These are phyloP conservation scores for Hoplodrina ambigua DNA, from an alignment of 2,888 invertebrate genomes.

Conservation along the genomic window DNA sequence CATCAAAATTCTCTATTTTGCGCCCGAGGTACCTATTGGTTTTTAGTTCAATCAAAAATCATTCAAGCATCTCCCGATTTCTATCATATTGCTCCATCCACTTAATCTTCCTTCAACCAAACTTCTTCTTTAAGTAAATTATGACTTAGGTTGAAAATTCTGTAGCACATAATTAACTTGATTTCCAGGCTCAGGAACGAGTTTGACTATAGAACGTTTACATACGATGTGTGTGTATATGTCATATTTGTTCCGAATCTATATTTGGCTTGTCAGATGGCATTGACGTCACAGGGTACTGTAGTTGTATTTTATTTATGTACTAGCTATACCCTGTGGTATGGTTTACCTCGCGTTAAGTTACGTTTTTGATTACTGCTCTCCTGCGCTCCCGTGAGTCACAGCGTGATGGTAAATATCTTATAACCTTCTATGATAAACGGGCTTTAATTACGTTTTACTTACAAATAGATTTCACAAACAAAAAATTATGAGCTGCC, in stretches of 20 bases:
- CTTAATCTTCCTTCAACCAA: background rate
- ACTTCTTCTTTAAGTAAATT: background rate
- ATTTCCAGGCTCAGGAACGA: background rate
- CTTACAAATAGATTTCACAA: too few species aligned
- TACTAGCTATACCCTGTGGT: background rate
- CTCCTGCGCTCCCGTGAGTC: too few species aligned
- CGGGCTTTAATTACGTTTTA: too few species aligned
- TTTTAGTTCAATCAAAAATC: too few species aligned
- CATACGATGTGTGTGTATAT: constrained; percentile 11
- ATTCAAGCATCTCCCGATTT: background rate
- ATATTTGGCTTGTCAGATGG: constrained; percentile 32
- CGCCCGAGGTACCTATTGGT: too few species aligned
- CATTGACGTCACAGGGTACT: constrained; percentile 17
- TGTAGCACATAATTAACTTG: background rate
- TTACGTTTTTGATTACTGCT: too few species aligned
- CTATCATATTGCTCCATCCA: background rate
- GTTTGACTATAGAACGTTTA: background rate
- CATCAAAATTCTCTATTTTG: background rate
- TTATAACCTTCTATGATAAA: constrained; percentile 11
- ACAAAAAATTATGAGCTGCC: too few species aligned
- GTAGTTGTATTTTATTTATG: constrained; percentile 18
- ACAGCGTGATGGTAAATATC: too few species aligned
- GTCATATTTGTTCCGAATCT: constrained; percentile 42
- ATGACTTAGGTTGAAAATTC: background rate
- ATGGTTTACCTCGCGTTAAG: too few species aligned